Evolutionary conservation across 2,797 vertebrate genomes (phyloP).

Genomic region (Karalla daura): DNA sequence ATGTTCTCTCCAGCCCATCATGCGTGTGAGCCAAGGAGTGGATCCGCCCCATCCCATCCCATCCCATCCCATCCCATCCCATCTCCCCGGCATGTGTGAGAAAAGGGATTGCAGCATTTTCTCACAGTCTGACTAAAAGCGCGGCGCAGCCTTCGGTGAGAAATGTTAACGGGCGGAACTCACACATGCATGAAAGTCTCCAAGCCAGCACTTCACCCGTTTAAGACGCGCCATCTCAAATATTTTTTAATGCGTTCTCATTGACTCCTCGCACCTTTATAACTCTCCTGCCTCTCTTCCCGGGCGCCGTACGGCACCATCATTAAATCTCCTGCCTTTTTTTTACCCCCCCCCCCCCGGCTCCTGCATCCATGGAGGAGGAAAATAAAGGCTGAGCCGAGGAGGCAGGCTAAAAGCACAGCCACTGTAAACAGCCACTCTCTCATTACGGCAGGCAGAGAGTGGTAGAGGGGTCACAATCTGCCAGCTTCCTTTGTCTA

Average conservation of each 20-base stretch:
- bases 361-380: slow-evolving; percentile 26
- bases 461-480: slow-evolving; percentile 74
- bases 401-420: slow-evolving; percentile 54
- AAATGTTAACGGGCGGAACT: slow-evolving; percentile 14
- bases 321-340: no score
- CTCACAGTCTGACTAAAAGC: slow-evolving; percentile 49
- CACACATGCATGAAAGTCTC: slow-evolving; percentile 5
- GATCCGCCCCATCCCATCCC: slow-evolving; percentile 21
- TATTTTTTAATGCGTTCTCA: slow-evolving; percentile 16
- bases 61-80: slow-evolving; percentile 6
- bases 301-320: slow-evolving; percentile 39
- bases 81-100: slow-evolving; percentile 55
- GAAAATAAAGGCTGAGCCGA: slow-evolving; percentile 48
- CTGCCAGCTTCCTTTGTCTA: slow-evolving; percentile 74
- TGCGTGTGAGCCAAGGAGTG: slow-evolving; percentile 23
- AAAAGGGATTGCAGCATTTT: slow-evolving; percentile 59
- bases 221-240: slow-evolving; percentile 10
- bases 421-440: slow-evolving; percentile 69
- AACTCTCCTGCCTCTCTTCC: slow-evolving; percentile 14
- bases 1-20: slow-evolving; percentile 10
- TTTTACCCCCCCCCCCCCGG: slow-evolving; percentile 12
- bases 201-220: slow-evolving; percentile 21
- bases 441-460: slow-evolving; percentile 73
- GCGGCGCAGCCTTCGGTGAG: slow-evolving; percentile 17
- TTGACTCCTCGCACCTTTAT: slow-evolving; percentile 27